These are phyloP conservation scores for Glandiceps talaboti DNA, from an alignment of 53 echinoderm and acorn worm genomes.

Conservation along the genomic window DNA sequence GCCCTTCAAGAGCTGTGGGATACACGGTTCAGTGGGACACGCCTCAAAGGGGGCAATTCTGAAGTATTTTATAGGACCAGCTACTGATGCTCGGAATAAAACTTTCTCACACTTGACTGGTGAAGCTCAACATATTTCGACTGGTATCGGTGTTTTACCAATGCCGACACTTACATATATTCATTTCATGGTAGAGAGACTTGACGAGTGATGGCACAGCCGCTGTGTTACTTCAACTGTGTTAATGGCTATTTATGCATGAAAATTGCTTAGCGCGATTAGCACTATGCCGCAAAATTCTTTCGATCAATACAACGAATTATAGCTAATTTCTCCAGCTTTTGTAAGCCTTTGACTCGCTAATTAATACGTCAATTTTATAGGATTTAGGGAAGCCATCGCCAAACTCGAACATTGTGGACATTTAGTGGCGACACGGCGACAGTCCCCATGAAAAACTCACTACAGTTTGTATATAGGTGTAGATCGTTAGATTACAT, in stretches of 20 bases:
- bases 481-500: too few species aligned
- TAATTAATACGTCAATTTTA: not conserved
- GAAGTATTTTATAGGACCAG: too few species aligned
- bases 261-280: not conserved
- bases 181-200: too few species aligned
- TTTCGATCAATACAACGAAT: not conserved
- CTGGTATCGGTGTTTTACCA: not conserved
- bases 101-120: not conserved
- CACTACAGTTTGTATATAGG: too few species aligned
- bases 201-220: too few species aligned
- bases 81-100: not conserved
- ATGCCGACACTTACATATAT: too few species aligned
- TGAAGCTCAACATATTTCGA: not conserved
- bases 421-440: too few species aligned
- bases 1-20: too few species aligned
- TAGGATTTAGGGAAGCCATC: not conserved
- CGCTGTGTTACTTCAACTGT: not conserved
- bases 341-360: not conserved
- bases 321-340: not conserved
- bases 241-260: not conserved
- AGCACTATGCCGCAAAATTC: not conserved
- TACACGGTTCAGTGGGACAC: too few species aligned
- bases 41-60: too few species aligned
- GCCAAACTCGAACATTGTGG: not conserved
- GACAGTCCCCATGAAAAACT: too few species aligned